Evolutionary conservation across 1,140 invertebrate species (phyloP).

Genomic region (Eriosoma lanigerum): DNA sequence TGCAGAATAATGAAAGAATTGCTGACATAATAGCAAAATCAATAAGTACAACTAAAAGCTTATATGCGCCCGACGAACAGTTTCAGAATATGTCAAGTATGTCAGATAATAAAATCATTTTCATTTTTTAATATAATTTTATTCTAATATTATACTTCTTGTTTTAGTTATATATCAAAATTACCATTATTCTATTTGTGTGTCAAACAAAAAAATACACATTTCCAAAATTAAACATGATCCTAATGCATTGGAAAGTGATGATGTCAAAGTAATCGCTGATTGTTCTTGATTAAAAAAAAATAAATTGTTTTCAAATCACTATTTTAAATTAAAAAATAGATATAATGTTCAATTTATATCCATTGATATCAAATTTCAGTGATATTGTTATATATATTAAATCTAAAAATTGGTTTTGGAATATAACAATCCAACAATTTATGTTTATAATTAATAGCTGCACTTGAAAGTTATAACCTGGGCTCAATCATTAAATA

Average conservation of each 20-base stretch:
- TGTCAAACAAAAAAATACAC: conserved; percentile 83
- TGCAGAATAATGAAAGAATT: conserved; percentile 81
- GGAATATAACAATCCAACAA: no score
- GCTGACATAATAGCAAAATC: conserved; percentile 67
- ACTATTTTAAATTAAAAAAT: no score
- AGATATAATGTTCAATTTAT: no score
- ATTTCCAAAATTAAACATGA: conserved; percentile 66
- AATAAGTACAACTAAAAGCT: conserved; percentile 31
- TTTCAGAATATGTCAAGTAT: conserved; percentile 43
- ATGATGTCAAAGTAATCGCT: not conserved
- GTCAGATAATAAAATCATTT: not conserved
- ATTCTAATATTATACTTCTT: conserved; percentile 23
- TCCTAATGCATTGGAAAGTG: not conserved
- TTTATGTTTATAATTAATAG: no score
- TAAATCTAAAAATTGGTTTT: no score
- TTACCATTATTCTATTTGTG: conserved; percentile 79
- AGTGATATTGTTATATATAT: no score
- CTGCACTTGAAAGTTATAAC: no score
- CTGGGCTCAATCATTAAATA: no score
- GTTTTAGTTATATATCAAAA: conserved; percentile 73
- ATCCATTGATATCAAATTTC: no score
- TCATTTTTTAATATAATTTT: no score
- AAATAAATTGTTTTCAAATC: not conserved
- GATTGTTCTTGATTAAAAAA: conserved; percentile 5
- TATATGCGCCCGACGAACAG: not conserved